Evolutionary conservation across 2,797 vertebrate genomes (phyloP), one percentile per base, ranked within the genome.

Genomic region (Chrysocyon brachyurus): DNA sequence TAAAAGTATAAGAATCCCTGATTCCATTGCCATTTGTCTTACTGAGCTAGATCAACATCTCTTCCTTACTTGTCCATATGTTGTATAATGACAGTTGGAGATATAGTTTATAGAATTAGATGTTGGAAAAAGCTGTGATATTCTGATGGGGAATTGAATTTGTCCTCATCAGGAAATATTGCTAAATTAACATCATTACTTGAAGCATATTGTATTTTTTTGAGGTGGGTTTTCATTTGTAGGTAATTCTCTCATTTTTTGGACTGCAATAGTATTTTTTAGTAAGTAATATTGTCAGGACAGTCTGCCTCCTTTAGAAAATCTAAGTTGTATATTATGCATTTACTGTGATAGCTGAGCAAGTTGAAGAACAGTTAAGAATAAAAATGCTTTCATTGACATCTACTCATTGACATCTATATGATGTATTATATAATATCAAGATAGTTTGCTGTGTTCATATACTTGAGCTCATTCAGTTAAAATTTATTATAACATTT

Each of bases 401-500:
- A 15, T 68, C 33, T 90, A 3, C n/a, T 82, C 40, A 72, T 10
- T 79, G 49, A 46, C 26, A 22, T 56, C n/a, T 90, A 3, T 36
- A 77, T 46, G 72, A 79, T n/a, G 4, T 85, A 49, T 33, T 79
- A 68, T 12, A 3, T 63, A 79, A 56, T 15, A 85, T 92, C 59
- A 91, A 72, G 73, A 63, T 5, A 83, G 17, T 54, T 82, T 64
- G 16, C 40, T 82, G 3, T 52, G 57, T 63, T 90, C 7, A 49
- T 66, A n/a, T 54, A 24, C 21, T 49, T 17, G 68, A 26, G 22
- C 24, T 90, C 22, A 78, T 46, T 82, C 17, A 33, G 22, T 83
- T 73, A 94, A 91, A 21, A 72, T 54, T 87, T 64, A 73, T 56
- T 81, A 68, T 52, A 61, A 36, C 12, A 81, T 57, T 93, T 84